Base-by-base conservation (phyloP, 2,888 invertebrate genomes). In the Metellina segmentata region DNA sequence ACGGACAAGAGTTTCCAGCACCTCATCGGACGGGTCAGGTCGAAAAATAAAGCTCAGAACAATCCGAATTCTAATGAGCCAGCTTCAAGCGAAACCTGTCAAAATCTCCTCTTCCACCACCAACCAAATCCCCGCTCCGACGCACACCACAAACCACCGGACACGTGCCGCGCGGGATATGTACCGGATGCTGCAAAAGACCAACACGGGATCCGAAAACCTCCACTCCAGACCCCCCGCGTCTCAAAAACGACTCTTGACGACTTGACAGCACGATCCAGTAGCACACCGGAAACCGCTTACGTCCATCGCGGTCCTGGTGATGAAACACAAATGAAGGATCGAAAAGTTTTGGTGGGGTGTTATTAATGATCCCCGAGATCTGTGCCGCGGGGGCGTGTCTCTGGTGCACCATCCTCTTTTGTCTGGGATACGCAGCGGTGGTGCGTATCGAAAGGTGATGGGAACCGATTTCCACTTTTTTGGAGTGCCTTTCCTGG, bases 341-440 rank as follows among this genome's bases (percentile, higher is more conserved):
- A 83, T 90, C 71, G 79, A 51, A 77, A 86, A 72, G 49, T 61
- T 61, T 53, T 6, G 11, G 48, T 34, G 78, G 90, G 61, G 20
- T 13, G 75, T 85, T 90, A 90, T 90, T 90, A 90, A 90, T 90
- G 90, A 90, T 81, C n/a, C 51, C 61, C 74, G 74, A 85, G 90
- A 90, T 90, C 85, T 74, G 77, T 81, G 19, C 69, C 20, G 16
- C 20, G 79, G 34, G 72, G 11, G 72, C 13, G 69, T 4, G n/a
- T 7, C 71, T n/a, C 9, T 7, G 7, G 71, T 7, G 71, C n/a
- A n/a, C 16, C 19, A 19, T 71, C 20, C 71, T 71, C 20, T 71
- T 71, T 9, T 71, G 71, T 9, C 20, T 71, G n/a, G 71, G 71
- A 11, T 71, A 20, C 20, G 69, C 11, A 69, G 16, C 49, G n/a